A percentile compares a stretch with the other conserved stretches of the same genome.
Evolutionary conservation across 2,797 vertebrate species (phyloP).

Genomic region (Sparidentex hasta): DNA sequence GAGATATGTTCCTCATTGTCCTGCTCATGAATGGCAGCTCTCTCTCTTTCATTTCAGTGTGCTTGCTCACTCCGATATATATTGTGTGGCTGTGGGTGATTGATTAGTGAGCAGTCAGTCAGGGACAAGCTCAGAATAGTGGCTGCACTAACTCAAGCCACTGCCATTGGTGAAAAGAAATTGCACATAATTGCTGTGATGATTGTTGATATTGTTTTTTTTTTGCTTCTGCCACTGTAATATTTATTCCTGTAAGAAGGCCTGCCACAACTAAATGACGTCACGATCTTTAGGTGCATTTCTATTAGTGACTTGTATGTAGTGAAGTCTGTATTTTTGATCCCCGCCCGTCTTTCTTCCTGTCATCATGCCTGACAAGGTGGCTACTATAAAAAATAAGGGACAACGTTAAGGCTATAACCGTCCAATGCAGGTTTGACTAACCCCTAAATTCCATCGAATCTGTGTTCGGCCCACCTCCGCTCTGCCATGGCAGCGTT

Average conservation of each 20-base stretch:
- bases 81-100: slow-evolving; percentile 17
- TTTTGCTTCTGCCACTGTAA: not conserved
- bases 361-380: not conserved
- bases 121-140: not conserved
- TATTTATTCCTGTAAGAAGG: not conserved
- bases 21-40: not conserved
- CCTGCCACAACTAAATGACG: not conserved
- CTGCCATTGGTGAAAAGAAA: not conserved
- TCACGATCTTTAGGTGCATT: not conserved
- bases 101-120: slow-evolving; percentile 21
- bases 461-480: too few species aligned
- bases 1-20: too few species aligned
- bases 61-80: slow-evolving; percentile 4
- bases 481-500: too few species aligned
- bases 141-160: not conserved
- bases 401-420: too few species aligned
- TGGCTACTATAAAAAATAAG: too few species aligned
- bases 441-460: too few species aligned
- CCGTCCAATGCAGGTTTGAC: too few species aligned
- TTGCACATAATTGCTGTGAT: not conserved
- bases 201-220: not conserved
- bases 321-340: not conserved
- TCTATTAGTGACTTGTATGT: too few species aligned
- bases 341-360: not conserved
- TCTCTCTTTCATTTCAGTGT: not conserved